Percentiles rank a stretch among this genome's conserved stretches.
phyloP scores from a whole-genome alignment of 2,113 vertebrate species.

The Cercocebus atys region DNA sequence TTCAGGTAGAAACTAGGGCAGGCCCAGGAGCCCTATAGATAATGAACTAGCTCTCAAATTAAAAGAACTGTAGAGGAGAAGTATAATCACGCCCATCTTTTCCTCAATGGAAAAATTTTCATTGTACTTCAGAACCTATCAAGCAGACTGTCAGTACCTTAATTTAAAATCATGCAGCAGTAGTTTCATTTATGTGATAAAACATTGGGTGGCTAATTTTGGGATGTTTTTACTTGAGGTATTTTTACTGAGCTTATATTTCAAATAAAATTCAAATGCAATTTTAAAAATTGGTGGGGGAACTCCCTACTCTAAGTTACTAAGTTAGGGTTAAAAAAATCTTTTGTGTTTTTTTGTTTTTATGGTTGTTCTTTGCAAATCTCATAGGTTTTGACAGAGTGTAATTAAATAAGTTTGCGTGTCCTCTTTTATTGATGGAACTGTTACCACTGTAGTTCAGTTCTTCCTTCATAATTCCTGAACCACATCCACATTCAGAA shows the following conservation, averaged over 20 bases:
- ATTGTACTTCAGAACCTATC: background rate
- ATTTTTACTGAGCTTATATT: background rate
- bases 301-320: background rate
- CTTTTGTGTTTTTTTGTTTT: background rate
- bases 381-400: background rate
- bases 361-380: background rate
- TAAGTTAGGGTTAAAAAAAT: background rate
- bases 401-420: background rate
- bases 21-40: background rate
- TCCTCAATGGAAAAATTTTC: background rate
- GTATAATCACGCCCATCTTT: background rate
- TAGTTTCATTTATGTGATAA: background rate
- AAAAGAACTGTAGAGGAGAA: background rate
- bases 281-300: background rate
- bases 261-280: background rate
- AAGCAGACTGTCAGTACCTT: background rate
- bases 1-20: background rate
- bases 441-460: background rate
- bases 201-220: background rate
- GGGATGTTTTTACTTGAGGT: background rate
- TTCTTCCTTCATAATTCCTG: background rate
- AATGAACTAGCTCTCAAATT: background rate
- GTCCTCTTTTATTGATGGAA: background rate
- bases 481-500: background rate
- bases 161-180: background rate